A percentile compares a stretch with the other conserved stretches of the same genome.
These are phyloP conservation scores for Aphelocoma coerulescens DNA, from an alignment of 2,113 vertebrate species.

Conservation along the genomic window DNA sequence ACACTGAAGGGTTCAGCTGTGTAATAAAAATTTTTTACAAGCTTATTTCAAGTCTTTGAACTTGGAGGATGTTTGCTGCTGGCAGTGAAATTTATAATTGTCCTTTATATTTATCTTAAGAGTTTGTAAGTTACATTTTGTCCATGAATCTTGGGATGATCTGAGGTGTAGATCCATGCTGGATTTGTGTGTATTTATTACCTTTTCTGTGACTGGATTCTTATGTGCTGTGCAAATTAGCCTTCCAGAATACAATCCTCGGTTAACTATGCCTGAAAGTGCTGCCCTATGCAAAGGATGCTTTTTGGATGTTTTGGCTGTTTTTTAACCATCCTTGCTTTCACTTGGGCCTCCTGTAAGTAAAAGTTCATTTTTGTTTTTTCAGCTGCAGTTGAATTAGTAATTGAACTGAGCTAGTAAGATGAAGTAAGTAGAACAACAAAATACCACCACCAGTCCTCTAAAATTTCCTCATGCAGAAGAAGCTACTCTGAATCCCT, in stretches of 20 bases:
- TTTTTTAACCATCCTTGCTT: not conserved
- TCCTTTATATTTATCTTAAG: not conserved
- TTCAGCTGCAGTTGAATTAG: not conserved
- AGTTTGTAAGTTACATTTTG: not conserved
- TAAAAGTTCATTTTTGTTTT: not conserved
- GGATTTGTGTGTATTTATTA: not conserved
- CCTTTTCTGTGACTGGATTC: not conserved
- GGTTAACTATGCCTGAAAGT: rapidly evolving
- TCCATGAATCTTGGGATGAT: not conserved
- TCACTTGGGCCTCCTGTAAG: not conserved
- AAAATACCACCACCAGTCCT: not conserved
- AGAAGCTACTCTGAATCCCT: not conserved
- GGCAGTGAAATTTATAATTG: not conserved
- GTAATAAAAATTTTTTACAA: not conserved
- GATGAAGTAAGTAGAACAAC: not conserved
- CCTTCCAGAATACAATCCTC: not conserved
- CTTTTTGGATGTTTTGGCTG: not conserved
- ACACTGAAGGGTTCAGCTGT: not conserved
- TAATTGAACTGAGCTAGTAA: not conserved
- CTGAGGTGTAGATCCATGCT: not conserved
- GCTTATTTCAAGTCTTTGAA: not conserved
- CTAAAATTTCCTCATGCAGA: not conserved
- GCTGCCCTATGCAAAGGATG: rapidly evolving
- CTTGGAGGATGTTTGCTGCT: not conserved
- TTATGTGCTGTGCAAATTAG: rapidly evolving